Evolutionary conservation across 2,888 invertebrate species (phyloP).

Genomic region (Scelioninae gen. 2): DNA sequence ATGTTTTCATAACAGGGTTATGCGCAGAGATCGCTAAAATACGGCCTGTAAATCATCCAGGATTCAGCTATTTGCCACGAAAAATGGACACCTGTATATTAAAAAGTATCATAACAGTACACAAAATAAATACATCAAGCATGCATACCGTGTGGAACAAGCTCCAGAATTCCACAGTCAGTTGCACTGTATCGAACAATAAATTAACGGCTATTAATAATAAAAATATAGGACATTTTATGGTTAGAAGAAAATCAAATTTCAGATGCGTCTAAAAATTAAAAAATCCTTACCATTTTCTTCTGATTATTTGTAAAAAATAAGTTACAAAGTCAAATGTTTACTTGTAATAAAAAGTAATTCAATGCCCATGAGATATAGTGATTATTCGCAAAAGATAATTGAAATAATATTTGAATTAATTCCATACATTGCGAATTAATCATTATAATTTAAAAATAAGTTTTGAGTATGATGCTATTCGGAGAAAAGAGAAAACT

Average conservation of each 20-base stretch:
- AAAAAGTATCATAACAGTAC: slow-evolving; percentile 77
- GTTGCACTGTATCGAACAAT: slow-evolving; percentile 59
- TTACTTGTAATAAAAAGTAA: too few relatives aligned
- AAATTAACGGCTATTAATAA: slow-evolving; percentile 36
- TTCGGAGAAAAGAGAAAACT: not conserved
- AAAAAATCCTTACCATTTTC: not conserved
- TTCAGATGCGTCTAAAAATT: slow-evolving; percentile 60
- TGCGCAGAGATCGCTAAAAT: slow-evolving; percentile 80
- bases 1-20: slow-evolving; percentile 87
- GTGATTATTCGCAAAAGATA: not conserved
- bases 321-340: too few relatives aligned
- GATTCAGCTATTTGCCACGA: slow-evolving; percentile 79
- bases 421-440: not conserved
- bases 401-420: slow-evolving; percentile 8
- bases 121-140: slow-evolving; percentile 76
- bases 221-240: slow-evolving; percentile 65
- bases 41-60: slow-evolving; percentile 80
- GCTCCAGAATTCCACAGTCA: slow-evolving; percentile 64
- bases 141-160: slow-evolving; percentile 75
- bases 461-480: too few relatives aligned
- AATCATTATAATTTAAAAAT: not conserved
- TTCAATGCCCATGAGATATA: not conserved
- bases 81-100: slow-evolving; percentile 77
- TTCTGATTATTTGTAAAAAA: too few relatives aligned
- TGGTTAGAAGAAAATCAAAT: slow-evolving; percentile 63